A percentile compares a stretch with the other conserved stretches of the same genome.
These are phyloP conservation scores for Calypte anna DNA, from an alignment of 2,113 vertebrate species.

Conservation along the genomic window DNA sequence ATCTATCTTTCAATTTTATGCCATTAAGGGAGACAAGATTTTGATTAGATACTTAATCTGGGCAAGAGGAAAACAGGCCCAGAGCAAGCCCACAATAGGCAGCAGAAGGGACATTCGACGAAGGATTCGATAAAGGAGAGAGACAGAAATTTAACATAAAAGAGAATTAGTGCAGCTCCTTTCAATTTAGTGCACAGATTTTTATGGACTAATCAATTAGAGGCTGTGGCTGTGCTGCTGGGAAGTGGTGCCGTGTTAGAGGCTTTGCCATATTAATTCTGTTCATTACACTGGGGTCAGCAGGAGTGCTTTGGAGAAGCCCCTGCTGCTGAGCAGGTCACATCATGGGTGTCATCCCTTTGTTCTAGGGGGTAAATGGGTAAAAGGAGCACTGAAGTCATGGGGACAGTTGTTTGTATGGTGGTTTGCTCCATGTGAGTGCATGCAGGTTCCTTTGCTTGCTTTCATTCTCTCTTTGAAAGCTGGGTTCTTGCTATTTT, in stretches of 20 bases:
- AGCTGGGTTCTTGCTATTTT: neutral
- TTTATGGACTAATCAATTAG: constrained; percentile 89
- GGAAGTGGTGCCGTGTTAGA: constrained; percentile 81
- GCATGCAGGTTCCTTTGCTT: neutral
- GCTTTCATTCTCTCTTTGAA: neutral
- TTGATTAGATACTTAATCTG: constrained; percentile 97
- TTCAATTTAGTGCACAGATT: constrained; percentile 87
- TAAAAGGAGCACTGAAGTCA: neutral
- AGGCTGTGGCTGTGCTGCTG: constrained; percentile 82
- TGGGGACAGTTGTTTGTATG: neutral
- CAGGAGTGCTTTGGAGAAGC: constrained; percentile 76
- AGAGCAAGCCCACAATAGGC: constrained; percentile 81
- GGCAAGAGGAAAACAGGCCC: constrained; percentile 84
- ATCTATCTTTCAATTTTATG: constrained; percentile 95
- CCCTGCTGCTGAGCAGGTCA: constrained; percentile 72
- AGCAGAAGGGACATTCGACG: constrained; percentile 80
- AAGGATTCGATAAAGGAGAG: constrained; percentile 85
- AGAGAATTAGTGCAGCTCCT: constrained; percentile 87
- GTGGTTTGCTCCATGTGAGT: neutral
- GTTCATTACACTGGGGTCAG: constrained; percentile 83
- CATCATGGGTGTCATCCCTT: constrained; percentile 32
- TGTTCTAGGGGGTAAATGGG: constrained; percentile 23
- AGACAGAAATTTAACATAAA: constrained; percentile 90
- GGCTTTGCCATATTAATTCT: constrained; percentile 84
- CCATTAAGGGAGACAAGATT: constrained; percentile 94